phyloP scores from a whole-genome alignment of 2,797 vertebrate species.

The Gobio occitaniae region DNA sequence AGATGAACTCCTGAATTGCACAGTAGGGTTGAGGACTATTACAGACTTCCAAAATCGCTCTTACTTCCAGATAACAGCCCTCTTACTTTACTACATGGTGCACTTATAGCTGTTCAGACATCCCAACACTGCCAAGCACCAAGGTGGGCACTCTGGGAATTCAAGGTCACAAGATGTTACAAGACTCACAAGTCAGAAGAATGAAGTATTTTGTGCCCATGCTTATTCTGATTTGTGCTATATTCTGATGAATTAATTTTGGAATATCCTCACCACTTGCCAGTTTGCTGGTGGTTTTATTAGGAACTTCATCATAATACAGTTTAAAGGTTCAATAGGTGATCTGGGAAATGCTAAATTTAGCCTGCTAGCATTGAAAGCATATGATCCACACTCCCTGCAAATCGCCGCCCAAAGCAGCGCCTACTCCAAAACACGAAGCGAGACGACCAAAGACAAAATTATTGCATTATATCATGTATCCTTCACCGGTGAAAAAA shows the following conservation, averaged over 20 bases:
- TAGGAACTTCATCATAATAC: not conserved
- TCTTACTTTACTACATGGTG: not conserved
- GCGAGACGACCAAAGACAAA: too few relatives aligned
- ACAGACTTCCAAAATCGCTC: not conserved
- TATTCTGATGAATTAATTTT: not conserved
- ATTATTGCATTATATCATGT: too few relatives aligned
- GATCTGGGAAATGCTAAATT: too few relatives aligned
- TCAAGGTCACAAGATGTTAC: not conserved
- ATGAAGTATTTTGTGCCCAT: not conserved
- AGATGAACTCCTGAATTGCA: constrained; percentile 5
- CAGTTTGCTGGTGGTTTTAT: not conserved
- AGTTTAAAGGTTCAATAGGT: not conserved
- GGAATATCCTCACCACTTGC: not conserved
- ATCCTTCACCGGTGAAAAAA: too few relatives aligned
- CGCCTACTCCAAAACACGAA: too few relatives aligned
- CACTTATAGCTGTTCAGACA: not conserved
- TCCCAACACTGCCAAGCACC: not conserved
- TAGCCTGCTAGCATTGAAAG: too few relatives aligned
- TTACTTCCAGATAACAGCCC: not conserved
- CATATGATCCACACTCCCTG: too few relatives aligned
- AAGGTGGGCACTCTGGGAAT: not conserved
- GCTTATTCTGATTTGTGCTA: not conserved
- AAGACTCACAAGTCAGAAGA: not conserved
- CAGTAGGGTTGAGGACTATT: not conserved
- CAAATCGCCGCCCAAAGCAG: too few relatives aligned